A percentile compares a stretch with the other conserved stretches of the same genome.
Evolutionary conservation across 2,797 vertebrate genomes (phyloP).

Genomic region (Okamejei kenojei): DNA sequence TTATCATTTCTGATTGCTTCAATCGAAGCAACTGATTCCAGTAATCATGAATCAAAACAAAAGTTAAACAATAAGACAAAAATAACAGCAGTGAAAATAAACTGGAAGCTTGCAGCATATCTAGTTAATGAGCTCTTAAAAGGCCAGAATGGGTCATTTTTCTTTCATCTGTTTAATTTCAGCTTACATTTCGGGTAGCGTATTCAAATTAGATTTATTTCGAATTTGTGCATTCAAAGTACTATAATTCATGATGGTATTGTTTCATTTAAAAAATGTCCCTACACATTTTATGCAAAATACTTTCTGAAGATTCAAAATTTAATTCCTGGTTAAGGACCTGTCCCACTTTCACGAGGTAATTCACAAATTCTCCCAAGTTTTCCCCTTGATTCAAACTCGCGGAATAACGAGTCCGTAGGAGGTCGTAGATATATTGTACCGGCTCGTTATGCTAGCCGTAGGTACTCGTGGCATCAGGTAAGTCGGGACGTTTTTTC

Average conservation of each 20-base stretch:
- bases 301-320: background rate
- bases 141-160: background rate
- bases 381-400: no score
- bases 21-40: background rate
- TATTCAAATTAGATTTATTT: background rate
- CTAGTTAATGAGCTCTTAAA: background rate
- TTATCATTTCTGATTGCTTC: background rate
- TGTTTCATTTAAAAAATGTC: background rate
- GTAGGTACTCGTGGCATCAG: no score
- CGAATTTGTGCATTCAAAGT: background rate
- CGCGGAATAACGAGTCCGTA: no score
- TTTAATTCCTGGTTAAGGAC: no score
- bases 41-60: background rate
- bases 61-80: background rate
- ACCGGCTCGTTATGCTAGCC: no score
- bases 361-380: no score
- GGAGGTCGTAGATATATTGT: no score
- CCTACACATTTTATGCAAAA: background rate
- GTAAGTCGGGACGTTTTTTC: no score
- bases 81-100: background rate
- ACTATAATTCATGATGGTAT: conserved; percentile 1
- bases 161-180: background rate
- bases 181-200: background rate
- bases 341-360: no score
- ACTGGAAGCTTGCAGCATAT: background rate